Evolutionary conservation across 2,888 invertebrate genomes (phyloP).

Genomic region (Acronicta aceris): DNA sequence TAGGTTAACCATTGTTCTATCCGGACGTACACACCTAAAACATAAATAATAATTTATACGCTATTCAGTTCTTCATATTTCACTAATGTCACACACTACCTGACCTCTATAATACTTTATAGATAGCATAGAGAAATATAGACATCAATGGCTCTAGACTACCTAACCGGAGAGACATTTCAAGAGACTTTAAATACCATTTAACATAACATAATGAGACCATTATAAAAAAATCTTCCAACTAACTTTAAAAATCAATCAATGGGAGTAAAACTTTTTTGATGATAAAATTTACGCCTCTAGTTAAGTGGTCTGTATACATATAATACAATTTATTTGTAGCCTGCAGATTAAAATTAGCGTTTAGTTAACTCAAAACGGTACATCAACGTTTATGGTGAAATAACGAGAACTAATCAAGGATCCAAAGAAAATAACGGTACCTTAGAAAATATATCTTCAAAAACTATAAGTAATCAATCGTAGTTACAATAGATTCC

Average conservation of each 20-base stretch:
- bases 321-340: not conserved
- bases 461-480: too few relatives aligned
- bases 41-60: not conserved
- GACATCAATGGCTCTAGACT: too few relatives aligned
- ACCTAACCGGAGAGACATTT: too few relatives aligned
- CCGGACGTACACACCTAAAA: not conserved
- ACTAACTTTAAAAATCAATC: not conserved
- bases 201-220: constrained; percentile 5
- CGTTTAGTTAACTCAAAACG: not conserved
- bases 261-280: not conserved
- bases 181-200: not conserved
- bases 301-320: not conserved
- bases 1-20: constrained; percentile 12
- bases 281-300: not conserved
- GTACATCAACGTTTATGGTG: not conserved
- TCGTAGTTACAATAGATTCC: too few relatives aligned
- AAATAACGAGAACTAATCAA: constrained; percentile 2
- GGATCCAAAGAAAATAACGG: not conserved
- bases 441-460: too few relatives aligned
- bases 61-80: constrained; percentile 12
- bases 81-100: not conserved
- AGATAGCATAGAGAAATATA: too few relatives aligned
- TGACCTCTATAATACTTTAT: too few relatives aligned
- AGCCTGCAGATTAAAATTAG: not conserved
- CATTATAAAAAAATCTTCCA: not conserved